These are phyloP conservation scores for Panorpa germanica DNA, from an alignment of 2,888 invertebrate species.

Conservation along the genomic window DNA sequence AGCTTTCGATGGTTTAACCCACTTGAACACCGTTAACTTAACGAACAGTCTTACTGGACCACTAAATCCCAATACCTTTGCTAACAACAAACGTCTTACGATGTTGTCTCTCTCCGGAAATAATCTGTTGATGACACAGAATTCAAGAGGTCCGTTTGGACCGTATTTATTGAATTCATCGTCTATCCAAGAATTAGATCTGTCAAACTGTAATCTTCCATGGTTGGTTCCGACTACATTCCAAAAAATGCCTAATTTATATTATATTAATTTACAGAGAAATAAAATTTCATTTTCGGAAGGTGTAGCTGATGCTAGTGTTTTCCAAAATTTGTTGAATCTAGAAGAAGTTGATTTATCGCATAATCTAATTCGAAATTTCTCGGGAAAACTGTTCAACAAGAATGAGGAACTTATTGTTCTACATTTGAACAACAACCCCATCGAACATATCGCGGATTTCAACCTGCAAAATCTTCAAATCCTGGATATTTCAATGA, in stretches of 20 bases:
- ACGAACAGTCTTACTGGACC: conserved; percentile 44
- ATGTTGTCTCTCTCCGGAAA: conserved; percentile 47
- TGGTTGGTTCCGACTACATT: conserved; percentile 44
- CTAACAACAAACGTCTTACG: conserved; percentile 40
- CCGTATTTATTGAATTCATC: conserved; percentile 36
- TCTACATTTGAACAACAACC: conserved; percentile 48
- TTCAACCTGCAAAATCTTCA: conserved; percentile 42
- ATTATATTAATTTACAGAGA: conserved; percentile 45
- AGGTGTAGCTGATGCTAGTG: conserved; percentile 29
- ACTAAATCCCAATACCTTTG: conserved; percentile 51
- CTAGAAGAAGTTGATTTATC: conserved; percentile 56
- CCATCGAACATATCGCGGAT: conserved; percentile 39
- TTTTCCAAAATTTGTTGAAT: conserved; percentile 40
- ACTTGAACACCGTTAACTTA: conserved; percentile 47
- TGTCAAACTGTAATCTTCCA: conserved; percentile 47
- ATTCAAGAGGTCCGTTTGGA: conserved; percentile 24
- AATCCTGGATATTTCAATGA: conserved; percentile 47
- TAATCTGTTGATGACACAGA: conserved; percentile 30
- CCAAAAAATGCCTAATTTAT: conserved; percentile 39
- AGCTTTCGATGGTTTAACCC: conserved; percentile 47
- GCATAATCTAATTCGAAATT: conserved; percentile 40
- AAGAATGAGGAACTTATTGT: conserved; percentile 44
- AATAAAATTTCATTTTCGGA: conserved; percentile 36
- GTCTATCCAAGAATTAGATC: conserved; percentile 48
- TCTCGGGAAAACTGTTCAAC: conserved; percentile 44